These are phyloP conservation scores for Mola mola DNA, from an alignment of 2,113 vertebrate species.

Conservation along the genomic window DNA sequence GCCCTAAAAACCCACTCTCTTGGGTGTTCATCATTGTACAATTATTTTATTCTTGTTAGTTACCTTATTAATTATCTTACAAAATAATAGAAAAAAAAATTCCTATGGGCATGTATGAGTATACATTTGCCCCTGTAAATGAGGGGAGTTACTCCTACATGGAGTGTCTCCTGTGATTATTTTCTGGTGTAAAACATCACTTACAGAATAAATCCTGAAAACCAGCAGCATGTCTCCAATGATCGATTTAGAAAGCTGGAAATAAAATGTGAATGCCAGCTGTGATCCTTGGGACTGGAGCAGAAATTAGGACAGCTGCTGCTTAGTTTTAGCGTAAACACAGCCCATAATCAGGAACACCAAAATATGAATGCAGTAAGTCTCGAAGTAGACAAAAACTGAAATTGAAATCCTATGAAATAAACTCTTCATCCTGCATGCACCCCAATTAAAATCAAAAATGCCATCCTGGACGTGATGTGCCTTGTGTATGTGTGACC, in stretches of 20 bases:
- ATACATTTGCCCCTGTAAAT: no score
- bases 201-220: constrained; percentile 3
- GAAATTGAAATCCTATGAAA: constrained; percentile 25
- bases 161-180: no score
- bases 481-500: constrained; percentile 49
- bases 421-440: constrained; percentile 12
- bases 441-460: constrained; percentile 67
- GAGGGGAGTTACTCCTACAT: no score
- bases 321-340: constrained; percentile 2
- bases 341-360: constrained; percentile 30
- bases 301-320: not conserved
- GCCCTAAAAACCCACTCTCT: no score
- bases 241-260: constrained; percentile 4
- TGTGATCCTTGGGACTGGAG: constrained; percentile 12
- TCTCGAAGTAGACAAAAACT: constrained; percentile 38
- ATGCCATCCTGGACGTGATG: constrained; percentile 38
- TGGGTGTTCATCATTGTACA: no score
- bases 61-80: no score
- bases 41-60: no score
- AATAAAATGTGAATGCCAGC: constrained; percentile 17
- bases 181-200: no score
- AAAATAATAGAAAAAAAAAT: no score
- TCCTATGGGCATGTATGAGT: no score
- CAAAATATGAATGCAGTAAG: constrained; percentile 41
- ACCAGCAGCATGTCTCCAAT: constrained; percentile 14